Evolutionary conservation across 2,888 invertebrate genomes (phyloP), one percentile per base, ranked within the genome.

Genomic region (Drosophila limbata): DNA sequence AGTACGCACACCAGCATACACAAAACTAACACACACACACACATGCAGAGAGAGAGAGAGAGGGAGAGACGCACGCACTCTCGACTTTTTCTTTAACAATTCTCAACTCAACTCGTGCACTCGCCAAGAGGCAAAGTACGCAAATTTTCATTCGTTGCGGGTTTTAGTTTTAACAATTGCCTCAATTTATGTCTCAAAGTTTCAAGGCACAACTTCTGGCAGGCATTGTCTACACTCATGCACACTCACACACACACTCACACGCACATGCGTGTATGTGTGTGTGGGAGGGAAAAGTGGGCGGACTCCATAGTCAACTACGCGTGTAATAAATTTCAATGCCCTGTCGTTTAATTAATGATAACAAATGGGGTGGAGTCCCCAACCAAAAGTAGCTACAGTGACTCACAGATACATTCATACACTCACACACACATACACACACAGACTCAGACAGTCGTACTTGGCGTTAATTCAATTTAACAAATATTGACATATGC

Each of bases 401-500:
- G n/a, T 17, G n/a, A 40, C 60, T 37, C 59, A 45, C 62, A 61
- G 33, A 62, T 42, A 70, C 66, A 40, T 31, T 44, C 39, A 48
- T 50, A 60, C 21, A 65, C 40, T 64, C 33, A 39, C 55, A 57
- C 17, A 21, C 37, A 52, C 9, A 45, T 19, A 17, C 45, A 60
- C 17, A 40, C 19, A 31, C 39, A 50, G 42, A 61, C 55, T 51
- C 25, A 37, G 40, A 53, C 47, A 53, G 15, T 19, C 39, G 33
- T 35, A 53, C 53, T 61, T 73, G 81, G 72, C 83, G 88, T 86
- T 86, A 88, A 90, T 87, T 88, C 90, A 90, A 88, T 88, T 89
- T 82, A 82, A 77, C 88, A 88, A 90, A 88, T 90, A 90, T 88
- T 88, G 88, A 88, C 90, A 88, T 87, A 88, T 88, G 88, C 88